These are phyloP conservation scores for Ericerus pela DNA, from an alignment of 1,140 invertebrate genomes.

Conservation along the genomic window DNA sequence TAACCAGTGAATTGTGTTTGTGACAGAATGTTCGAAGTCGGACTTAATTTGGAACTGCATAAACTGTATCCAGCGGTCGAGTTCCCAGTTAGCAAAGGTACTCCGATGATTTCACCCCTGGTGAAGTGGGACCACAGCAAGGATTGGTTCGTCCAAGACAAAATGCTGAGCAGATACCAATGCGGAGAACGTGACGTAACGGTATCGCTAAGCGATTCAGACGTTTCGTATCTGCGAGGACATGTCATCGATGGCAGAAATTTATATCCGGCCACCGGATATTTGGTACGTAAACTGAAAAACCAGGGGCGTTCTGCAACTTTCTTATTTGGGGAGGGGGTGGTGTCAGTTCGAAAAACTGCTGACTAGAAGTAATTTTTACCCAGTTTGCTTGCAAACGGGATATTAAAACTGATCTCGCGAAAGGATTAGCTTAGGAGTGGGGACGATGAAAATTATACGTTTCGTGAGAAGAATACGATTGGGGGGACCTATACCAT, in stretches of 20 bases:
- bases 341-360: too few species aligned
- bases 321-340: constrained; percentile 6
- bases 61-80: constrained; percentile 45
- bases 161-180: constrained; percentile 42
- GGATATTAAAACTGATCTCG: too few species aligned
- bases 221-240: constrained; percentile 59
- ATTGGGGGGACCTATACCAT: too few species aligned
- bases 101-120: constrained; percentile 57
- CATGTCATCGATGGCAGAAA: constrained; percentile 80
- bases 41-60: constrained; percentile 22
- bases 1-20: constrained; percentile 9
- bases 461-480: too few species aligned
- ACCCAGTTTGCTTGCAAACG: too few species aligned
- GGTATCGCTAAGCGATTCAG: constrained; percentile 46
- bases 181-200: constrained; percentile 44
- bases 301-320: background rate
- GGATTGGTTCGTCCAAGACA: constrained; percentile 45
- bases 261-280: constrained; percentile 80
- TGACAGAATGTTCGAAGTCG: constrained; percentile 22
- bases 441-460: too few species aligned
- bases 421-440: too few species aligned
- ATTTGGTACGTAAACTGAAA: constrained; percentile 34
- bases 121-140: constrained; percentile 84
- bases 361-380: too few species aligned
- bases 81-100: constrained; percentile 65